Evolutionary conservation across 30 jellyfish, hydroid and myxozoan genomes (phyloP).

Genomic region (Pseudorhiza aurosa): DNA sequence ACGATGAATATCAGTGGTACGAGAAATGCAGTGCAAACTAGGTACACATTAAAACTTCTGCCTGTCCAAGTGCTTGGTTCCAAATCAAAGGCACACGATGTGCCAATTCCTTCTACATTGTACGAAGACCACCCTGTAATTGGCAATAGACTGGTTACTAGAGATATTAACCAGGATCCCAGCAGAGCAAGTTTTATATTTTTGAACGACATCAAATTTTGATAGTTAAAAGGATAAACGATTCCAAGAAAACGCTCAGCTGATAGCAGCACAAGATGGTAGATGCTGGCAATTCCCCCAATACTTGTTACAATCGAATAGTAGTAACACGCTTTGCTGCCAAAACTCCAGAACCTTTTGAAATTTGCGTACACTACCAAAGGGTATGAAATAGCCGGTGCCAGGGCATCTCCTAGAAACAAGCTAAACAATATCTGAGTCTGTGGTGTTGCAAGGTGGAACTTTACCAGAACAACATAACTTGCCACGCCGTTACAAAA

Average conservation of each 20-base stretch:
- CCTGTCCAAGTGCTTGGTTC: slow-evolving; percentile 1
- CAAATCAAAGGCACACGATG: slow-evolving; percentile 6
- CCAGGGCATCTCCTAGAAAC: slow-evolving; percentile 10
- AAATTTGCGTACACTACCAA: slow-evolving; percentile 6
- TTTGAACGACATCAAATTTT: not conserved
- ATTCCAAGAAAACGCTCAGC: slow-evolving; percentile 1
- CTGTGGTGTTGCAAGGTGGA: slow-evolving; percentile 4
- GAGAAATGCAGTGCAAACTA: not conserved
- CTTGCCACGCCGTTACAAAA: not conserved
- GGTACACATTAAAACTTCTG: not conserved
- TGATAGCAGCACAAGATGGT: slow-evolving; percentile 30
- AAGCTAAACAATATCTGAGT: not conserved
- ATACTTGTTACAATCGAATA: slow-evolving; percentile 7
- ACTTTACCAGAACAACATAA: not conserved
- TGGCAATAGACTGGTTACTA: not conserved
- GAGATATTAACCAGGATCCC: not conserved
- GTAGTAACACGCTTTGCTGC: slow-evolving; percentile 3
- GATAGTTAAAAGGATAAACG: not conserved
- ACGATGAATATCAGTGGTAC: not conserved
- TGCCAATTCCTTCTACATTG: slow-evolving; percentile 15
- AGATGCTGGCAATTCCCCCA: slow-evolving; percentile 25
- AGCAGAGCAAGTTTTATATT: not conserved
- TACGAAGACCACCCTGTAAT: slow-evolving; percentile 22
- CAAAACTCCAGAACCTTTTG: slow-evolving; percentile 1
- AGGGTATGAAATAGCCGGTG: slow-evolving; percentile 18